A percentile compares a stretch with the other conserved stretches of the same genome.
phyloP scores from a whole-genome alignment of 1,140 invertebrate genomes.

The Drosophila tropicalis region DNA sequence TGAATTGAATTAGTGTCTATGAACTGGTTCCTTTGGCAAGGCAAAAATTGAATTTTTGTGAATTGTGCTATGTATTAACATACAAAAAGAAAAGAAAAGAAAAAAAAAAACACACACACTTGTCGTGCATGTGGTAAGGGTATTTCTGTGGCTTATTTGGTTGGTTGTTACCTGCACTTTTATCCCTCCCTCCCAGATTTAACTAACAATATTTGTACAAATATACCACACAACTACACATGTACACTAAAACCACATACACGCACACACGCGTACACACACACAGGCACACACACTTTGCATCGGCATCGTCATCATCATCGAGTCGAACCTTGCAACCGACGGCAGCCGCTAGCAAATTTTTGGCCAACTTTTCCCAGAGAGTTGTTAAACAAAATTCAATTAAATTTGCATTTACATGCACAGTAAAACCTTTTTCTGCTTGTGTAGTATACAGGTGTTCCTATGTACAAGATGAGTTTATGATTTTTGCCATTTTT shows the following conservation, averaged over 20 bases:
- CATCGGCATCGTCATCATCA: background rate
- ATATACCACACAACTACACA: conserved; percentile 1
- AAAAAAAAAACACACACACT: too few species aligned
- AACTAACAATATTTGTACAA: conserved; percentile 18
- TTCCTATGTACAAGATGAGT: background rate
- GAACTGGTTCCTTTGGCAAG: background rate
- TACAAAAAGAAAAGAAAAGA: background rate
- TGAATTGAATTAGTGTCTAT: background rate
- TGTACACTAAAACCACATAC: background rate
- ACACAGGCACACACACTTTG: background rate
- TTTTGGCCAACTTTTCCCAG: conserved; percentile 34
- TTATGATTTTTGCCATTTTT: conserved; percentile 1
- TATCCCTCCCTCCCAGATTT: conserved; percentile 16
- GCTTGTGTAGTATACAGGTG: background rate
- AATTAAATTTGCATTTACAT: conserved; percentile 66
- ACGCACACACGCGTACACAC: background rate
- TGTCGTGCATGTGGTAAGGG: conserved; percentile 10
- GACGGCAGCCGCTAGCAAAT: conserved; percentile 8
- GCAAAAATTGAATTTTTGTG: background rate
- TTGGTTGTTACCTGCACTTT: conserved; percentile 5
- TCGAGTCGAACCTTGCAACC: background rate
- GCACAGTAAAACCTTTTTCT: conserved; percentile 1
- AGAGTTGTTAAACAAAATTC: conserved; percentile 46
- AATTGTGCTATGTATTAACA: background rate
- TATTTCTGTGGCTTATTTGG: conserved; percentile 24